These are phyloP conservation scores for Eupsittula cactorum DNA, from an alignment of 2,113 vertebrate genomes.

Conservation along the genomic window DNA sequence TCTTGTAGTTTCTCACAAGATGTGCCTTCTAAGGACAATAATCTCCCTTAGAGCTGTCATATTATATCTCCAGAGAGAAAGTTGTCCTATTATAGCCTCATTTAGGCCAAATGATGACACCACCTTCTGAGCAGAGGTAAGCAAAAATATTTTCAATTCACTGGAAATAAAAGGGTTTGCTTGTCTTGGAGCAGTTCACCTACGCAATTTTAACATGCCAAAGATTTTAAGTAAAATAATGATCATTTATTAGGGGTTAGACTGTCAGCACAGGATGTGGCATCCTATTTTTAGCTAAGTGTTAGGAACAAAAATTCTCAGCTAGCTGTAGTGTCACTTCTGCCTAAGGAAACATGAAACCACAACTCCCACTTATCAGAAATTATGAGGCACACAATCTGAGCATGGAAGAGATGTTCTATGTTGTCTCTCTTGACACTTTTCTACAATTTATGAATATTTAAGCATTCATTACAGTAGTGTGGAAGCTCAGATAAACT, in stretches of 20 bases:
- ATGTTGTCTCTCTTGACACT: not conserved
- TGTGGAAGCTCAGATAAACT: constrained; percentile 23
- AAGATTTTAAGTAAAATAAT: not conserved
- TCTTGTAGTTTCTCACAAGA: not conserved
- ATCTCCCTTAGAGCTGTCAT: not conserved
- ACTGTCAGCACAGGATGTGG: not conserved
- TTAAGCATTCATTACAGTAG: not conserved
- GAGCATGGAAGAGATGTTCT: not conserved
- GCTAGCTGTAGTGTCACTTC: not conserved
- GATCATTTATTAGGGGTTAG: not conserved
- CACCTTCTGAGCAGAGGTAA: not conserved
- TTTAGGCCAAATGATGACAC: not conserved
- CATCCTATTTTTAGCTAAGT: not conserved
- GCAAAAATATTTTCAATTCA: not conserved
- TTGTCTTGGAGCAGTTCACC: not conserved
- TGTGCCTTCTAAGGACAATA: not conserved
- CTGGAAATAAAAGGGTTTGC: not conserved
- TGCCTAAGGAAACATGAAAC: constrained; percentile 21
- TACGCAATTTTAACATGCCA: not conserved
- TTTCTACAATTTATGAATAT: constrained; percentile 25
- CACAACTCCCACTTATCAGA: constrained; percentile 18
- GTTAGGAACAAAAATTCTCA: not conserved
- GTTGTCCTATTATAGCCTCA: not conserved
- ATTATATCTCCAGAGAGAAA: not conserved
- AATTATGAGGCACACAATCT: not conserved